Evolutionary conservation across 2,113 vertebrate genomes (phyloP), one percentile per base, ranked within the genome.

Genomic region (Neogobius melanostomus): DNA sequence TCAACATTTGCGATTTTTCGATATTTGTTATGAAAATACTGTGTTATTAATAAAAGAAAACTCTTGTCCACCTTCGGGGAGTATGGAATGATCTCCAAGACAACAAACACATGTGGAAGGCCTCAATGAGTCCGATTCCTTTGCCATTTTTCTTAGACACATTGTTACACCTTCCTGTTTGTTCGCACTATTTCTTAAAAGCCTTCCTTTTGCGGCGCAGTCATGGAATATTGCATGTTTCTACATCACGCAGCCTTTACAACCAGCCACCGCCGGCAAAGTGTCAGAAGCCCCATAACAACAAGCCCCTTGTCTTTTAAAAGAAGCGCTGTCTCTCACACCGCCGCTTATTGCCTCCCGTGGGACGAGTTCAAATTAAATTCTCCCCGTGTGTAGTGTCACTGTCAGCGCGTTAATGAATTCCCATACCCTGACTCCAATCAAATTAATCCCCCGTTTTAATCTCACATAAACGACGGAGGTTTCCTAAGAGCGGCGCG

Each of bases 401-500:
- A 88, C 88, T 87, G 74, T 88, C 87, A 84, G 77, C 75, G 71
- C 53, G 21, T 72, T 87, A 91, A 91, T 91, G 88, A 93, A 87
- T 92, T 91, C 90, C 85, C 87, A 88, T 89, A 91, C 90, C 86
- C 88, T 84, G 82, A 88, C 80, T 87, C 72, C 88, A 91, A 91
- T 90, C 86, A 90, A 87, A 91, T 88, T 85, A 93, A 92, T 91
- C 88, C 91, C 28, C 82, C 86, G 85, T 82, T 90, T 90, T 92
- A 93, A 91, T 92, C 88, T 88, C 79, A 86, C 90, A 93, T 92
- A 92, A 92, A 93, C 86, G 88, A 86, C 76, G 0, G 79, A 61
- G 82, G 78, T 77, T 81, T 91, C 28, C 28, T 92, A 85, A 91
- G 90, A 87, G 90, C 76, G 79, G 82, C 71, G 72, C 88, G 90